Evolutionary conservation across 2,797 vertebrate genomes (phyloP).

Genomic region (Enteromius thamalakanensis): DNA sequence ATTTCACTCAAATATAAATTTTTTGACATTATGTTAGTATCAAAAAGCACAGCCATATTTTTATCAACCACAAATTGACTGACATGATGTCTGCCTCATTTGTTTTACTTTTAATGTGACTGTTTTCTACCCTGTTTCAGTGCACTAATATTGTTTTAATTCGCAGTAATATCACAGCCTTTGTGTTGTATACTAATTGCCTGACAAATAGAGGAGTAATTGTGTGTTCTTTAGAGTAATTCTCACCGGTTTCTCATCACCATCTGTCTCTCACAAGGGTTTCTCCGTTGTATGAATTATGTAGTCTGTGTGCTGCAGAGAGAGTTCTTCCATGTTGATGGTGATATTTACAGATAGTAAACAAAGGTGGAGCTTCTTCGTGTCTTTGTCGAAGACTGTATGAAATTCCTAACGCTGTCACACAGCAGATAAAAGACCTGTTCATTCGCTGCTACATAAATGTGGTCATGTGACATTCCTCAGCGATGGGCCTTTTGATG

Average conservation of each 20-base stretch:
- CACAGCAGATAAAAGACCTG: background rate
- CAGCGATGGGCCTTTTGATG: background rate
- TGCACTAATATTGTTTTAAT: background rate
- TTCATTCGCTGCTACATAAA: background rate
- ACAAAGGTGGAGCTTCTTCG: conserved; percentile 54
- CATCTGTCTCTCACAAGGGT: background rate
- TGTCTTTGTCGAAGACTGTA: background rate
- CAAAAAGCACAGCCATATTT: background rate
- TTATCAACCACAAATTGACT: background rate
- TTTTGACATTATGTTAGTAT: background rate
- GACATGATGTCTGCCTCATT: background rate
- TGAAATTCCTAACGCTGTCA: conserved; percentile 22
- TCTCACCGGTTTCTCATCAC: background rate
- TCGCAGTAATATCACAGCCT: background rate
- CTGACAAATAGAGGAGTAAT: background rate
- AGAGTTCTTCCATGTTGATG: conserved; percentile 33
- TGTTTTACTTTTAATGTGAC: background rate
- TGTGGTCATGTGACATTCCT: conserved; percentile 34
- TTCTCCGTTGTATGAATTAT: background rate
- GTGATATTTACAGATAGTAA: conserved; percentile 66
- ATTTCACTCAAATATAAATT: background rate
- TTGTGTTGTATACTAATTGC: background rate
- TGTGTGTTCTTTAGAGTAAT: background rate
- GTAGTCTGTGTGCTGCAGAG: background rate
- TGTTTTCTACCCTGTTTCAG: background rate